phyloP scores from a whole-genome alignment of 1,140 invertebrate genomes.

The Euura saliciscinereae region DNA sequence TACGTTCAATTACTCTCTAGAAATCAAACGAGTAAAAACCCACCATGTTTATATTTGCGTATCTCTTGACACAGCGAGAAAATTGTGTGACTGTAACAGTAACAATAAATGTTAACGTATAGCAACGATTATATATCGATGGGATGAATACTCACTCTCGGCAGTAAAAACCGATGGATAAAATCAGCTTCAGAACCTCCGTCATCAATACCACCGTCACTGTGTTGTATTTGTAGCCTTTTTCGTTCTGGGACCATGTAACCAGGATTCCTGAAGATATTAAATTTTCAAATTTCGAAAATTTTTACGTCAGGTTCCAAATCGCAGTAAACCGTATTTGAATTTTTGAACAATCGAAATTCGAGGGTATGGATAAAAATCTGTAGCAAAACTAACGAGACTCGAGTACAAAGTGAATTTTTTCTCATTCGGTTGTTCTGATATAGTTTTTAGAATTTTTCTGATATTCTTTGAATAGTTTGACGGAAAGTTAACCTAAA shows the following conservation, averaged over 20 bases:
- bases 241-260: slow-evolving; percentile 82
- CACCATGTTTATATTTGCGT: slow-evolving; percentile 62
- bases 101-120: slow-evolving; percentile 16
- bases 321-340: neutral
- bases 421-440: too few relatives aligned
- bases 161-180: slow-evolving; percentile 75
- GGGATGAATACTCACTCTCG: slow-evolving; percentile 64
- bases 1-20: too few relatives aligned
- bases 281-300: too few relatives aligned
- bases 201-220: slow-evolving; percentile 87
- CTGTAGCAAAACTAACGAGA: neutral
- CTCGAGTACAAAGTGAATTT: too few relatives aligned
- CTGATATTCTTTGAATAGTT: neutral
- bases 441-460: too few relatives aligned
- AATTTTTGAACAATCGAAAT: neutral
- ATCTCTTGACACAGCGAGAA: slow-evolving; percentile 61
- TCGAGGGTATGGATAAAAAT: neutral
- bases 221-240: slow-evolving; percentile 89
- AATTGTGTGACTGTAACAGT: slow-evolving; percentile 58
- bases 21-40: neutral
- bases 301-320: too few relatives aligned
- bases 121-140: neutral
- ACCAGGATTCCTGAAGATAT: slow-evolving; percentile 80
- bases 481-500: neutral
- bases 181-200: slow-evolving; percentile 84